A percentile compares a stretch with the other conserved stretches of the same genome.
Evolutionary conservation across 2,113 vertebrate genomes (phyloP).

Genomic region (Nibea albiflora): DNA sequence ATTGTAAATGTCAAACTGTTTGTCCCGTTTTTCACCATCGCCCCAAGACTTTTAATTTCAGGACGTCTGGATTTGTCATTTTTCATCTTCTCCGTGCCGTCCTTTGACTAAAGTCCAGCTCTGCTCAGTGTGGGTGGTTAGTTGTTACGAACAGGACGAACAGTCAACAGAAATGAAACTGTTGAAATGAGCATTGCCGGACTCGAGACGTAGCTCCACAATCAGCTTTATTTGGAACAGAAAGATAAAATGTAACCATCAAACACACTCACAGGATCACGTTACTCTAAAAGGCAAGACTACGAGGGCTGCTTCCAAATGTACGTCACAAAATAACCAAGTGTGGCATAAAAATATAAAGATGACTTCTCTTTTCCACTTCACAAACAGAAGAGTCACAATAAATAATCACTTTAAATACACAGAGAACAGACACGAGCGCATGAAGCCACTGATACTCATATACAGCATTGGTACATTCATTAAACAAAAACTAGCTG

Average conservation of each 20-base stretch:
- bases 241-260: slow-evolving; percentile 17
- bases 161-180: not conserved
- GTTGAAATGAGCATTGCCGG: not conserved
- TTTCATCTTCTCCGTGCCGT: not conserved
- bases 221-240: slow-evolving; percentile 69
- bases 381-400: not conserved
- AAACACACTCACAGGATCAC: slow-evolving; percentile 44
- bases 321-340: slow-evolving; percentile 35
- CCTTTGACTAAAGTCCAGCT: not conserved
- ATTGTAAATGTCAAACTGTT: too few species aligned
- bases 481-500: slow-evolving; percentile 12
- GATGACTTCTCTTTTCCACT: not conserved
- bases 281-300: slow-evolving; percentile 23
- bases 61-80: not conserved
- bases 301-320: slow-evolving; percentile 27
- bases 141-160: not conserved
- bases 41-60: not conserved
- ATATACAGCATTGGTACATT: slow-evolving; percentile 12
- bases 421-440: slow-evolving; percentile 24
- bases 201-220: not conserved
- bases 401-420: slow-evolving; percentile 48
- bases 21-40: too few species aligned
- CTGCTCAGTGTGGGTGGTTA: not conserved
- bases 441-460: slow-evolving; percentile 25
- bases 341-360: slow-evolving; percentile 22